Percentiles rank a stretch among this genome's conserved stretches.
These are phyloP conservation scores for Cavia aperea DNA, from an alignment of 2,113 vertebrate species.

Conservation along the genomic window DNA sequence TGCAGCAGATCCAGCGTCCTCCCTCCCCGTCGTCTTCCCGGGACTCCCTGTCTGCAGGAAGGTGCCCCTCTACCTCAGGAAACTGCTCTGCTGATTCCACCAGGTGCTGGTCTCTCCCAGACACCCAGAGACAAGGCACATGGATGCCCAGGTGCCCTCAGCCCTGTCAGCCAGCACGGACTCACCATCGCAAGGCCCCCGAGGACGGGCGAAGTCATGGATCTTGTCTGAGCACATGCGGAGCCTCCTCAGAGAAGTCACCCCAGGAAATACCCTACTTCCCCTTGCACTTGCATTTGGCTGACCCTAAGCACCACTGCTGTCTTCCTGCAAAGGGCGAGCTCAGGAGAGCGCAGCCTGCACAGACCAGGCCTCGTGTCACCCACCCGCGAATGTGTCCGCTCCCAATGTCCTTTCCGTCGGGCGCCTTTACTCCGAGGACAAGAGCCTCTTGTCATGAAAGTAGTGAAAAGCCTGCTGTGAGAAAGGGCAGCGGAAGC, in stretches of 20 bases:
- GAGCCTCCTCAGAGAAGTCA: not conserved
- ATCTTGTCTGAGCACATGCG: not conserved
- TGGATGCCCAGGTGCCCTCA: not conserved
- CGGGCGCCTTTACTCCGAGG: not conserved
- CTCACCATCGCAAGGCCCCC: not conserved
- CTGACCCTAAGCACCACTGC: not conserved
- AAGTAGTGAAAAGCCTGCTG: accelerated
- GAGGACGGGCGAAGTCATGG: not conserved
- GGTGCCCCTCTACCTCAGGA: too few species aligned
- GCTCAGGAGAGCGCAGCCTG: not conserved
- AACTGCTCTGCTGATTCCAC: not conserved
- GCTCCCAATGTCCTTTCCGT: not conserved
- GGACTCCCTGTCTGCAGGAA: not conserved
- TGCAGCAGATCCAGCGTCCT: not conserved
- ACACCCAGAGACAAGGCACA: not conserved
- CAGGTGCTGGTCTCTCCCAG: not conserved
- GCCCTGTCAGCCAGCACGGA: too few species aligned
- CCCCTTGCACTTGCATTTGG: not conserved
- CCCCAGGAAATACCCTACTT: not conserved
- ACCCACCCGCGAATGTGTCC: not conserved
- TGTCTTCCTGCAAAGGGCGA: not conserved
- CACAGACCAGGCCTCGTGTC: not conserved
- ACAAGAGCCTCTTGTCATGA: not conserved
- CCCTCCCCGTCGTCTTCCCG: not conserved
- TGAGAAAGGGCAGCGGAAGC: not conserved